A percentile compares a stretch with the other conserved stretches of the same genome.
These are phyloP conservation scores for Eulemur rubriventer DNA, from an alignment of 2,797 vertebrate genomes.

Conservation along the genomic window DNA sequence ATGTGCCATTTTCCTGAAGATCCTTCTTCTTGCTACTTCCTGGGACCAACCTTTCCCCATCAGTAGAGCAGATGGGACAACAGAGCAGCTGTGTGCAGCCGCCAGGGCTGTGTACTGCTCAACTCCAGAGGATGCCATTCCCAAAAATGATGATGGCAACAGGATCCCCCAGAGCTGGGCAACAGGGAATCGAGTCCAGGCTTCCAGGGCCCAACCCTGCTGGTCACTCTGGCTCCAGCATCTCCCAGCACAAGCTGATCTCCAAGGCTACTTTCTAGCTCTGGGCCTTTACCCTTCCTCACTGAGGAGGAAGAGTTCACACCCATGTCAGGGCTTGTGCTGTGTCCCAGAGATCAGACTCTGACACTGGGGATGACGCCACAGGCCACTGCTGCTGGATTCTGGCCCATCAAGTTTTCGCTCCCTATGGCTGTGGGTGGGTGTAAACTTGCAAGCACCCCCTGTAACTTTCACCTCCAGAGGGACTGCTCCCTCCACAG, in stretches of 20 bases:
- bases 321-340: not conserved
- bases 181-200: not conserved
- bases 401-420: not conserved
- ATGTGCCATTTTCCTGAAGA: not conserved
- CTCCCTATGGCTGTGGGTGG: not conserved
- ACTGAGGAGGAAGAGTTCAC: not conserved
- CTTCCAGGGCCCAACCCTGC: no score
- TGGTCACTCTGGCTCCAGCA: not conserved
- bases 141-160: not conserved
- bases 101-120: not conserved
- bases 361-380: not conserved
- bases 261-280: not conserved
- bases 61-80: not conserved
- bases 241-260: not conserved
- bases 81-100: not conserved
- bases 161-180: not conserved
- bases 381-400: no score
- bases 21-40: not conserved
- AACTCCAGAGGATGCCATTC: not conserved
- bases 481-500: not conserved
- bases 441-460: not conserved
- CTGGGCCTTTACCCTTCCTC: not conserved
- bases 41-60: not conserved
- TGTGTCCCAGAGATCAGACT: not conserved
- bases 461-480: not conserved